phyloP scores from a whole-genome alignment of 2,888 invertebrate species.

The Aporophyla lueneburgensis region DNA sequence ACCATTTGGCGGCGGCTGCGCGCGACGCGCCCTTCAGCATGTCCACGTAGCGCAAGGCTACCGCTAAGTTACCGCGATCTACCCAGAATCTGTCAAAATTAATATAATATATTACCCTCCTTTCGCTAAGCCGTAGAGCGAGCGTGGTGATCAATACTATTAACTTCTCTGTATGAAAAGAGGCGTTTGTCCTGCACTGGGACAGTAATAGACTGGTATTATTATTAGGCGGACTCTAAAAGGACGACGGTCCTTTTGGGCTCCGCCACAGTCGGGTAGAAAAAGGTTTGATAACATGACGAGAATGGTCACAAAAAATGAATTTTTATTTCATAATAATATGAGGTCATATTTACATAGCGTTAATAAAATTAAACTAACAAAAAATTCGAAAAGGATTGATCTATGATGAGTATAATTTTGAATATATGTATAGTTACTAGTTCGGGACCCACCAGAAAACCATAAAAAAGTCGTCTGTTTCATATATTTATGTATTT shows the following conservation, averaged over 20 bases:
- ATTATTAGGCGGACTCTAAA: no score
- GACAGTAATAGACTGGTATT: background rate
- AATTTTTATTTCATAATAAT: background rate
- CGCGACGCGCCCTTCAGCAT: slow-evolving; percentile 97
- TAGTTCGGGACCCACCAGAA: no score
- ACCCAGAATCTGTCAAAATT: slow-evolving; percentile 93
- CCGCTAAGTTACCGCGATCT: slow-evolving; percentile 96
- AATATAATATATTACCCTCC: background rate
- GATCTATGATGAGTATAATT: no score
- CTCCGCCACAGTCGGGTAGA: background rate
- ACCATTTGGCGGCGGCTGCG: slow-evolving; percentile 96
- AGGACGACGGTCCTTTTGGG: background rate
- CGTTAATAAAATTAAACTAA: background rate
- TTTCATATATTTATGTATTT: no score
- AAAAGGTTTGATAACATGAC: background rate
- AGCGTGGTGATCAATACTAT: background rate
- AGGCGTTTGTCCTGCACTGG: background rate
- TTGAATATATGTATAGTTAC: no score
- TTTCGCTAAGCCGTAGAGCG: no score
- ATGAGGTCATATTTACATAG: no score
- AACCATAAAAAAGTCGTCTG: background rate
- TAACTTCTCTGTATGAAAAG: background rate
- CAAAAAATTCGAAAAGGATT: background rate
- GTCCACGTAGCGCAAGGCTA: slow-evolving; percentile 96
- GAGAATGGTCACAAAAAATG: background rate